A percentile compares a stretch with the other conserved stretches of the same genome.
phyloP scores from a whole-genome alignment of 2,797 vertebrate species.

The Phrynocephalus guinanensis region DNA sequence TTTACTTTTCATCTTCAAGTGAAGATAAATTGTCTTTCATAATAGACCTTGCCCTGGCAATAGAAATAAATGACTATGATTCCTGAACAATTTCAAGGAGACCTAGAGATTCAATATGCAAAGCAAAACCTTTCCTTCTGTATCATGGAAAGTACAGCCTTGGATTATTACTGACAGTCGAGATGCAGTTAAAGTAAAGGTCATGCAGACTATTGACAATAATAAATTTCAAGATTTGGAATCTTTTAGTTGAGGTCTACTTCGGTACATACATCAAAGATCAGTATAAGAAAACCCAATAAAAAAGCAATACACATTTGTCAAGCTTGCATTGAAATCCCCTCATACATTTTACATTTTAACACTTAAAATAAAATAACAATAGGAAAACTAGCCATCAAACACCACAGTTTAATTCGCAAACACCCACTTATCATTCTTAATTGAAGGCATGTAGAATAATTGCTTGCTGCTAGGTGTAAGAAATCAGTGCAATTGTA shows the following conservation, averaged over 20 bases:
- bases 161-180: constrained; percentile 83
- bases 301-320: constrained; percentile 64
- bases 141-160: constrained; percentile 81
- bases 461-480: constrained; percentile 46
- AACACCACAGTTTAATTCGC: constrained; percentile 41
- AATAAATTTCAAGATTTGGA: constrained; percentile 83
- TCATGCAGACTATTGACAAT: constrained; percentile 81
- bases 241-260: constrained; percentile 76
- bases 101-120: constrained; percentile 82
- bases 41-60: constrained; percentile 84
- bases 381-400: constrained; percentile 39
- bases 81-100: constrained; percentile 83
- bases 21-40: constrained; percentile 83
- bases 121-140: constrained; percentile 84
- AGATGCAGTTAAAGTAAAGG: constrained; percentile 83
- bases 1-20: constrained; percentile 77
- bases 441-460: constrained; percentile 55
- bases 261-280: constrained; percentile 73
- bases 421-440: constrained; percentile 6
- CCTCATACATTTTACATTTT: constrained; percentile 35
- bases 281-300: constrained; percentile 31
- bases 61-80: constrained; percentile 84
- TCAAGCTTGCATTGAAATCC: constrained; percentile 56
- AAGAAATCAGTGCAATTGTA: constrained; percentile 10
- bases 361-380: constrained; percentile 48